These are phyloP conservation scores for Axea sp. DNA, from an alignment of 2,888 invertebrate species.

Conservation along the genomic window DNA sequence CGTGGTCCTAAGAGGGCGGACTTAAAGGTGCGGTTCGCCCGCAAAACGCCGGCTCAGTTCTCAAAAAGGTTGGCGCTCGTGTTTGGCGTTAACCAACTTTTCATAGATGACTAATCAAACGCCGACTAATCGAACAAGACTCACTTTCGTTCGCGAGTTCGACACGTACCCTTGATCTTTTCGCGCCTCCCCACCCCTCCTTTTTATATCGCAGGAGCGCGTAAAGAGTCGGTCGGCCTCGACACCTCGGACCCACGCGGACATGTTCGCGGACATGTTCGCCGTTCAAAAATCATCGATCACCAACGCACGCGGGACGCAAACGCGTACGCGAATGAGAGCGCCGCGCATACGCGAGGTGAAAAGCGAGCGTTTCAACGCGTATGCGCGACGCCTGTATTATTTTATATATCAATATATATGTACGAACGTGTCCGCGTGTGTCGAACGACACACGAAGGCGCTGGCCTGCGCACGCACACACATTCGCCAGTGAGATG, in stretches of 20 bases:
- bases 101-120: not conserved
- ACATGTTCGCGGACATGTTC: not conserved
- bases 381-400: too few species aligned
- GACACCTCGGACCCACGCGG: constrained; percentile 1
- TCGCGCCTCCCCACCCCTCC: constrained; percentile 67
- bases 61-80: constrained; percentile 68
- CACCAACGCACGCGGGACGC: too few species aligned
- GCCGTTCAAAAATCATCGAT: too few species aligned
- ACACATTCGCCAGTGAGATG: constrained; percentile 16
- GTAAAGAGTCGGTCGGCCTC: constrained; percentile 59
- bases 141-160: constrained; percentile 25
- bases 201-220: constrained; percentile 71
- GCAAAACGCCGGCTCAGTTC: constrained; percentile 74
- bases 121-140: not conserved
- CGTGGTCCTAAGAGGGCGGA: constrained; percentile 67
- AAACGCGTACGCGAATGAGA: too few species aligned
- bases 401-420: constrained; percentile 57
- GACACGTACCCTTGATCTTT: constrained; percentile 59
- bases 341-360: too few species aligned
- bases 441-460: constrained; percentile 31
- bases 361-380: too few species aligned
- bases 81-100: constrained; percentile 27
- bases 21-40: constrained; percentile 71
- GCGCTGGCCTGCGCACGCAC: constrained; percentile 30
- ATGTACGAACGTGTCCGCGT: constrained; percentile 56